Conservation (phyloP, 2,888 invertebrate species). For the Lycia hirtaria region DNA sequence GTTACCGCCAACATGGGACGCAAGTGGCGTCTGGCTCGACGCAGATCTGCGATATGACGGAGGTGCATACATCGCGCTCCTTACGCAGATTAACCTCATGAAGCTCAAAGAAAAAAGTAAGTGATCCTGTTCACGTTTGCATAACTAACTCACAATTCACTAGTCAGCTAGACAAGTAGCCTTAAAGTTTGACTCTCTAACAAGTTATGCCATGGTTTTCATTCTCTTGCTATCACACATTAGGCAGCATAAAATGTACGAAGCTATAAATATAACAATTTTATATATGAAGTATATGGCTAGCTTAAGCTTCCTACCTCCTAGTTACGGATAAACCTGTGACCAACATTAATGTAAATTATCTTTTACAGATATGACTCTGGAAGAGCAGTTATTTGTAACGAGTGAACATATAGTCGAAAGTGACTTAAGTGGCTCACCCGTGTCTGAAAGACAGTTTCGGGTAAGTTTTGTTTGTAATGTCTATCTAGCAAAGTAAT, state of each 20-base stretch:
- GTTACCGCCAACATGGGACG: slow-evolving; percentile 89
- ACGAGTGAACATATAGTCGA: slow-evolving; percentile 51
- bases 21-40: slow-evolving; percentile 95
- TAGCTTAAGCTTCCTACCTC: no score
- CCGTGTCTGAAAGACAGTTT: slow-evolving; percentile 46
- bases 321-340: no score
- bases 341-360: not conserved
- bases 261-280: no score
- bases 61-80: slow-evolving; percentile 91
- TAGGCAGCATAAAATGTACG: no score
- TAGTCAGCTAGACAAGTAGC: no score
- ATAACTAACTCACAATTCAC: no score
- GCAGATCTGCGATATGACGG: slow-evolving; percentile 93
- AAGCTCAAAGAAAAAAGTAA: slow-evolving; percentile 81
- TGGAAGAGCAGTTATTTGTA: slow-evolving; percentile 66
- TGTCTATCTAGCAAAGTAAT: no score
- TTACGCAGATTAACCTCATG: slow-evolving; percentile 93
- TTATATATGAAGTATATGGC: no score
- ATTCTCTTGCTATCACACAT: no score
- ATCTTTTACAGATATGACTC: slow-evolving; percentile 59
- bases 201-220: no score
- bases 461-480: slow-evolving; percentile 58
- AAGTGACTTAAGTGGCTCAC: slow-evolving; percentile 42
- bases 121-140: slow-evolving; percentile 30
- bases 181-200: no score